These are phyloP conservation scores for Boloria selene DNA, from an alignment of 2,888 invertebrate species.

Conservation along the genomic window DNA sequence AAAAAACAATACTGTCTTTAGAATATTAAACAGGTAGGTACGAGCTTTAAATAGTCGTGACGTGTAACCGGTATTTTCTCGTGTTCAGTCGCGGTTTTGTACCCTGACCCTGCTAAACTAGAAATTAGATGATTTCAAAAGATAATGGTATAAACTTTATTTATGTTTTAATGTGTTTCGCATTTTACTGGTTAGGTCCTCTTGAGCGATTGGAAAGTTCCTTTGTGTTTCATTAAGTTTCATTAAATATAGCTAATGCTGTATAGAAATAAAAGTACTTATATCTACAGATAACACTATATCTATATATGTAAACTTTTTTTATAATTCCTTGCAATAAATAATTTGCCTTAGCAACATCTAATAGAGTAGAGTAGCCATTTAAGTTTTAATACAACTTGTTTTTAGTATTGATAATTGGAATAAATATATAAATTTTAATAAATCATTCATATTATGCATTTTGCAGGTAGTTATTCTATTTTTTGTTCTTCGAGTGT, in stretches of 20 bases:
- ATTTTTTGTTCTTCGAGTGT: slow-evolving; percentile 8
- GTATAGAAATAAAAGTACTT: no score
- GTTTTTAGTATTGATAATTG: neutral
- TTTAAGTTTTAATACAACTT: no score
- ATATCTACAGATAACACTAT: no score
- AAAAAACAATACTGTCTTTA: slow-evolving; percentile 12
- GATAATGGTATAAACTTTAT: neutral
- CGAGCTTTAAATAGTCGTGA: slow-evolving; percentile 12
- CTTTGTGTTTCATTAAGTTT: no score
- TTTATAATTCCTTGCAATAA: no score
- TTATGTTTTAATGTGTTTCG: no score
- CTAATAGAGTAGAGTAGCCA: neutral
- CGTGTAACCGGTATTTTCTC: slow-evolving; percentile 19
- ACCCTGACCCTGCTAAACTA: slow-evolving; percentile 30
- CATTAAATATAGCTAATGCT: no score
- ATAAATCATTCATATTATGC: slow-evolving; percentile 1
- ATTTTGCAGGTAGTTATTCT: slow-evolving; percentile 17
- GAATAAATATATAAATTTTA: slow-evolving; percentile 17
- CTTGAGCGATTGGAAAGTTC: no score
- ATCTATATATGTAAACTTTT: no score
- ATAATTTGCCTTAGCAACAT: neutral
- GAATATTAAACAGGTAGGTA: slow-evolving; percentile 15
- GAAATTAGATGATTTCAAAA: slow-evolving; percentile 1
- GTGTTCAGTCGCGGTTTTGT: slow-evolving; percentile 19
- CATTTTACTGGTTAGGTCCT: no score